Evolutionary conservation across 2,113 vertebrate species (phyloP), one percentile per base, ranked within the genome.

Genomic region (Loxodonta africana): DNA sequence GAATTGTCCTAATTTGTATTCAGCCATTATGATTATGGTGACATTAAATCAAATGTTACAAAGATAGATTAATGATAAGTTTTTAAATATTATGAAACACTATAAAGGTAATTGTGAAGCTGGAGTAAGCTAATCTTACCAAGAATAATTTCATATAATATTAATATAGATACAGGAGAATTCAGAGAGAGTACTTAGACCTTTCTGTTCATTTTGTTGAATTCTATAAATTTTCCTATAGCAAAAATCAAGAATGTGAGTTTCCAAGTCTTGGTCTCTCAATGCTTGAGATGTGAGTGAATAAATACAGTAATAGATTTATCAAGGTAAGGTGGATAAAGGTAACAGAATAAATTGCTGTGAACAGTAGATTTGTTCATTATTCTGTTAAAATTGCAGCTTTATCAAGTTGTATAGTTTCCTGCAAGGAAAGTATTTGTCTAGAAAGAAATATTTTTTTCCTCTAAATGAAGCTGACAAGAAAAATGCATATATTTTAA

Each of bases 401-500:
- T 94, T 95, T 83, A 89, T 44, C 25, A 67, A 81, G 1, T 44
- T 93, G 10, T 82, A 73, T 6, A 26, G 17, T 90, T 95, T 96
- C 51, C 53, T 85, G 1, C 4, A 37, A 87, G n/a, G 25, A 90
- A 26, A 84, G 7, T 53, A 20, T 93, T 96, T 67, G 41, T 30
- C 33, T 83, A 81, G 37, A 87, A 95, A 95, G 46, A 85, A 2
- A 86, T 65, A 3, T 57, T 37, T 83, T 96, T 87, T 97, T 85
- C 86, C 48, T 91, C 53, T 90, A 92, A 83, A 84, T 83, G n/a
- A 88, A 88, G 7, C 23, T 83, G 23, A 53, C 1, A 7, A 9
- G 12, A 80, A 76, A 74, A 25, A 15, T 7, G 41, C 44, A 62
- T 25, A 15, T 80, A 46, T 80, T 93, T 96, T 93, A 88, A 85